Evolutionary conservation across 2,113 vertebrate species (phyloP).

Genomic region (Pristiophorus japonicus): DNA sequence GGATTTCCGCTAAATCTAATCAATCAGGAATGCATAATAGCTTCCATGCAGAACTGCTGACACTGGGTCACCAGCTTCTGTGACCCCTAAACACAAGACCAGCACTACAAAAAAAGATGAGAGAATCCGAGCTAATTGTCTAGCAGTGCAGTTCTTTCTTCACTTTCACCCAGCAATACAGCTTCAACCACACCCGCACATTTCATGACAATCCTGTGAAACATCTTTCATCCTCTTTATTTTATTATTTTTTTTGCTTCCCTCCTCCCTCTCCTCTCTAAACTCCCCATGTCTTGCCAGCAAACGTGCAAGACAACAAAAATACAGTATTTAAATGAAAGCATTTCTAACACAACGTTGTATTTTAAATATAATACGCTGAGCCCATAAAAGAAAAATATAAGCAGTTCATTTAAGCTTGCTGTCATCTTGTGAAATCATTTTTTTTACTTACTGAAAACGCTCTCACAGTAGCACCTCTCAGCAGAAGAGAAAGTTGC

Average conservation of each 20-base stretch:
- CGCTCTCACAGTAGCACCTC: not conserved
- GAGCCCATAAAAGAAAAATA: not conserved
- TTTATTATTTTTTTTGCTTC: not conserved
- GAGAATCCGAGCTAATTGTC: slow-evolving; percentile 38
- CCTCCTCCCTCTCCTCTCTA: not conserved
- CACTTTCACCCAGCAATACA: slow-evolving; percentile 18
- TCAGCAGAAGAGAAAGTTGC: not conserved
- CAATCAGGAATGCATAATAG: slow-evolving; percentile 71
- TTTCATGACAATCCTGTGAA: slow-evolving; percentile 33
- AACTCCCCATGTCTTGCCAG: not conserved
- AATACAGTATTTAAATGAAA: not conserved
- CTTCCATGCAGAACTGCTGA: slow-evolving; percentile 64
- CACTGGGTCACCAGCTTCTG: slow-evolving; percentile 66
- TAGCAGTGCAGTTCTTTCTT: slow-evolving; percentile 29
- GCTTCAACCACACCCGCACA: slow-evolving; percentile 24
- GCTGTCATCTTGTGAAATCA: not conserved
- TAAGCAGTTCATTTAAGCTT: not conserved
- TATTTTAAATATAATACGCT: not conserved
- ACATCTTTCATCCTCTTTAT: slow-evolving; percentile 33
- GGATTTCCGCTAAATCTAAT: slow-evolving; percentile 58
- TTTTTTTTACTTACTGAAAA: slow-evolving; percentile 33
- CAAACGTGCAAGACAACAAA: not conserved
- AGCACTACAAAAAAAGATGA: slow-evolving; percentile 39
- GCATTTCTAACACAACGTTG: not conserved
- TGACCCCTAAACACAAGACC: slow-evolving; percentile 57